Conservation (phyloP, 30 jellyfish, hydroid and myxozoan genomes). For the Morbakka virulenta region DNA sequence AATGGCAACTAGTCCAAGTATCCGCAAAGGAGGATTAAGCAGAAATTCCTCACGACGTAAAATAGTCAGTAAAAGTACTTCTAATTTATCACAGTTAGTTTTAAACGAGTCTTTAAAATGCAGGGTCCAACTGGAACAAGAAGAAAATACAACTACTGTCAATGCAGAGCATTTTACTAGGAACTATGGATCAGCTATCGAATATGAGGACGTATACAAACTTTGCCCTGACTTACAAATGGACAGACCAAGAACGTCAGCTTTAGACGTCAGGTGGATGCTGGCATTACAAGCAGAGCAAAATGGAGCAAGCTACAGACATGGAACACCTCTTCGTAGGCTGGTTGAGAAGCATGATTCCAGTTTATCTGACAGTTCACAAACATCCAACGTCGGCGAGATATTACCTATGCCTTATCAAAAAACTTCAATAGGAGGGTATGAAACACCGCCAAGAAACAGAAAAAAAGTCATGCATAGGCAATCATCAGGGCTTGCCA, state of each 20-base stretch:
- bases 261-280: constrained; percentile 58
- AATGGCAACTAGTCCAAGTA: too few species aligned
- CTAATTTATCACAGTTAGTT: background rate
- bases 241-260: constrained; percentile 7
- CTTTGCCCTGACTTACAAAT: constrained; percentile 54
- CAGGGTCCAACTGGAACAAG: background rate
- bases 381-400: background rate
- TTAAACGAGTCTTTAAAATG: background rate
- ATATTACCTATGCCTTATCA: too few species aligned
- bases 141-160: background rate
- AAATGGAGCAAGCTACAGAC: constrained; percentile 3
- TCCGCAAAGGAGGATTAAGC: background rate
- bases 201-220: constrained; percentile 43
- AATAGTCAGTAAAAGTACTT: background rate
- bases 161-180: too few species aligned
- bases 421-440: too few species aligned
- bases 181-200: background rate
- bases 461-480: too few species aligned
- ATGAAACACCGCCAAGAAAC: too few species aligned
- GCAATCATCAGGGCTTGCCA: too few species aligned
- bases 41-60: background rate
- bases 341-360: background rate
- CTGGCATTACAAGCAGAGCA: constrained; percentile 60
- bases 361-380: background rate
- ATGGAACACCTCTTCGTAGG: background rate